Base-by-base conservation (phyloP, 2,797 vertebrate species). In the Sebastes jordani region DNA sequence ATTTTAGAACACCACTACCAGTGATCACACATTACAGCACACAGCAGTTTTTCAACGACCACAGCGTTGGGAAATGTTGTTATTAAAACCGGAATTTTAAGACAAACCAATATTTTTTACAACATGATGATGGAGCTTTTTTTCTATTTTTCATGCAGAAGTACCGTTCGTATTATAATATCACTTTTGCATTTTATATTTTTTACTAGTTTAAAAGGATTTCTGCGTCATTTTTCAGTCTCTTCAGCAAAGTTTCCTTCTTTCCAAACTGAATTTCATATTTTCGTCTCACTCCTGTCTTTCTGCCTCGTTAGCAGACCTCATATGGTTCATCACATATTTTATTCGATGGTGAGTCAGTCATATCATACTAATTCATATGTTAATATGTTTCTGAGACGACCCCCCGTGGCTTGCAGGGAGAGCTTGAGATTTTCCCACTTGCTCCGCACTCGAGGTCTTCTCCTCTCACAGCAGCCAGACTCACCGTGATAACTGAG, bases 341-440 rank as follows among this genome's bases (percentile, higher is more conserved):
- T 84, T 83, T 61, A 23, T 59, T 86, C 62, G 59, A 55, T 11
- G 58, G 63, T 46, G 87, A 77, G 30, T 88, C 78, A 77, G 77
- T 88, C 77, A 10, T 46, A 60, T 85, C 67, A 18, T 11, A 11
- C 78, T 71, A 82, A 91, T 90, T 93, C 87, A 88, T 88, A 85
- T 89, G 90, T 90, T 89, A 91, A 93, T 89, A 81, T 79, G 84
- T 88, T 86, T 71, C 77, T 69, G 65, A 78, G 74, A 80, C 77
- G 27, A 78, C 76, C 85, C 76, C 87, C 81, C 2, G 18, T 23
- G 56, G 82, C 42, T 77, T 4, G 0, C 62, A 62, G 59, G 2
- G 59, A 68, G 70, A 84, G 82, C 63, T 82, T 0, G 13, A 83
- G 71, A 83, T 85, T 68, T 80, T 83, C 81, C 60, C 66, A 30